Evolutionary conservation across 2,797 vertebrate species (phyloP).

Genomic region (Buceros bicornis): DNA sequence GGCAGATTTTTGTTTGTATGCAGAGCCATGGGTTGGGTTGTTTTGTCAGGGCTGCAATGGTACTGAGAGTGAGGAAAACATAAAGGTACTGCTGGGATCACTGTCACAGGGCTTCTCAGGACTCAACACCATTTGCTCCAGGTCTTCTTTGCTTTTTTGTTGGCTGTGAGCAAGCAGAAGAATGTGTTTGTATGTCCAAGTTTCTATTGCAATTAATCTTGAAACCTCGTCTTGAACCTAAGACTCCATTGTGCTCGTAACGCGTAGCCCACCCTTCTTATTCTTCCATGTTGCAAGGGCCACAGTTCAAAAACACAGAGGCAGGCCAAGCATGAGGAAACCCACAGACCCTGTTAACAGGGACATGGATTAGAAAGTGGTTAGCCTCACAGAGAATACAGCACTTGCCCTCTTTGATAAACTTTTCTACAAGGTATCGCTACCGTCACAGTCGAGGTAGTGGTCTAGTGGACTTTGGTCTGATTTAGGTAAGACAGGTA

Average conservation of each 20-base stretch:
- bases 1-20: not conserved
- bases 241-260: not conserved
- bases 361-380: not conserved
- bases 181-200: not conserved
- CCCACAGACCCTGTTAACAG: not conserved
- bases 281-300: not conserved
- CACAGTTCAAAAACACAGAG: not conserved
- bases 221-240: not conserved
- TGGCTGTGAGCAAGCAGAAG: not conserved
- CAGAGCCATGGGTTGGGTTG: not conserved
- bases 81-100: not conserved
- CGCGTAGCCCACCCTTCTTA: not conserved
- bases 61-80: not conserved
- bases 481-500: not conserved
- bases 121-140: not conserved
- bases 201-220: not conserved
- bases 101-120: not conserved
- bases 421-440: not conserved
- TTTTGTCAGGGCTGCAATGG: not conserved
- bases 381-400: not conserved
- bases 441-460: not conserved
- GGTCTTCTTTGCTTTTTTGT: not conserved
- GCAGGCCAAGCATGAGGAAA: not conserved
- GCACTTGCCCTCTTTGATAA: not conserved
- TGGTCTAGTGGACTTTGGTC: not conserved